phyloP scores from a whole-genome alignment of 2,113 vertebrate species.

The Dicaeum eximium region DNA sequence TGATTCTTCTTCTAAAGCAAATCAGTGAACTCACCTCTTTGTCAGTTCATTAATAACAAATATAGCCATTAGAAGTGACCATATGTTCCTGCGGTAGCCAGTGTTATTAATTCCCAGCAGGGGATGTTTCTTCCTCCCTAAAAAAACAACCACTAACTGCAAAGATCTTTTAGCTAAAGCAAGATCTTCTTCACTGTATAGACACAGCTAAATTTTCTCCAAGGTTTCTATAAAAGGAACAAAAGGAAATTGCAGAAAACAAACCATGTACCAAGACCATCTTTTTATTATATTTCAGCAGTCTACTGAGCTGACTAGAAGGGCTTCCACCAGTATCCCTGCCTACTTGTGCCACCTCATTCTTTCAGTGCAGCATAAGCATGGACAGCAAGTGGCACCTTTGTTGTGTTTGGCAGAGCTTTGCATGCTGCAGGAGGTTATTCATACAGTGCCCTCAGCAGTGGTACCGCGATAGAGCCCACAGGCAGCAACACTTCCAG shows the following conservation, averaged over 20 bases:
- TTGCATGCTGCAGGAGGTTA: too few relatives aligned
- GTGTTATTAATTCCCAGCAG: not conserved
- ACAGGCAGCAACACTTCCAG: fast-evolving
- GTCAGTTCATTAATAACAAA: slow-evolving; percentile 7
- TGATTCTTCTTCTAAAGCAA: not conserved
- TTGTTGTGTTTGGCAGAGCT: not conserved
- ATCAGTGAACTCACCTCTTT: not conserved
- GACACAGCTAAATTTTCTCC: not conserved
- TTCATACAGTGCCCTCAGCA: not conserved
- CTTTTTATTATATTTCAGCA: not conserved
- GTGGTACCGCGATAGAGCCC: not conserved
- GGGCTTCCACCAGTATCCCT: not conserved
- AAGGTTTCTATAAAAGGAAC: not conserved
- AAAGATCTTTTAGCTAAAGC: not conserved
- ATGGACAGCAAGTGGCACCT: not conserved
- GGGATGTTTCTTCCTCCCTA: not conserved
- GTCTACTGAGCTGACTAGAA: not conserved
- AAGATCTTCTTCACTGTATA: not conserved
- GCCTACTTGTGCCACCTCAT: not conserved
- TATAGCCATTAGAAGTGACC: not conserved
- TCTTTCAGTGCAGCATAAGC: not conserved
- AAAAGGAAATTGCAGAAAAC: not conserved
- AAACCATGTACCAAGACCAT: not conserved
- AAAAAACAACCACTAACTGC: not conserved
- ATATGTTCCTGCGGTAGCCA: not conserved